Evolutionary conservation across 2,113 vertebrate genomes (phyloP).

Genomic region (Corythornis madagascariensis): DNA sequence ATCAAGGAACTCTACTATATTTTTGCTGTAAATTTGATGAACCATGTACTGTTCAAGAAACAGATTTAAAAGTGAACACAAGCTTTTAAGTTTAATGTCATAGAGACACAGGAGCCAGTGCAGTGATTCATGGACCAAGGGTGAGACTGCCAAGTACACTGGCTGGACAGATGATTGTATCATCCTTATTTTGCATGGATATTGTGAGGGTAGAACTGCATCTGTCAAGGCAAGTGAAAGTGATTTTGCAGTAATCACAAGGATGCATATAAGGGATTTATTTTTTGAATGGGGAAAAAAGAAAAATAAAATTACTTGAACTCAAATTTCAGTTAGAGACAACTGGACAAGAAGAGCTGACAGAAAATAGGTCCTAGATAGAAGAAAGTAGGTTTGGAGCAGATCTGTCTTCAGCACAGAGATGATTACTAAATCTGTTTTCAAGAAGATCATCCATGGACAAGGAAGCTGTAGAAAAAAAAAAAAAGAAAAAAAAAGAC

Average conservation of each 20-base stretch:
- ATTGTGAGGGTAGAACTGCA: not conserved
- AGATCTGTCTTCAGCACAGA: not conserved
- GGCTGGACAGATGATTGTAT: not conserved
- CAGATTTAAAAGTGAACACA: not conserved
- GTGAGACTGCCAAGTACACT: not conserved
- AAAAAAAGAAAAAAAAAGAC: not conserved
- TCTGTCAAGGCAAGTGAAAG: not conserved
- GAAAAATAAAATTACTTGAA: not conserved
- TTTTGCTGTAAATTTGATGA: not conserved
- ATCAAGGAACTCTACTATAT: not conserved
- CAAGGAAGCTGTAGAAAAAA: not conserved
- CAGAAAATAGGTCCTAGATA: not conserved
- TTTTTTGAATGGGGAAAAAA: not conserved
- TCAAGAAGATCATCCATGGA: not conserved
- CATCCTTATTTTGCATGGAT: not conserved
- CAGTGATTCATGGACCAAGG: not conserved
- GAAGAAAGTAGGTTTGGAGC: not conserved
- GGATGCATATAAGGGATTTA: not conserved
- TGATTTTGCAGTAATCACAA: not conserved
- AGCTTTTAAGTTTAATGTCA: not conserved
- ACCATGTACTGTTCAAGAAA: not conserved
- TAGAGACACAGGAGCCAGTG: not conserved
- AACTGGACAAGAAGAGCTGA: not conserved
- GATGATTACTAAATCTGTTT: not conserved
- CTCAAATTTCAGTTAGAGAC: not conserved